Evolutionary conservation across 2,888 invertebrate genomes (phyloP), one percentile per base, ranked within the genome.

Genomic region (Watsonalla cultraria): DNA sequence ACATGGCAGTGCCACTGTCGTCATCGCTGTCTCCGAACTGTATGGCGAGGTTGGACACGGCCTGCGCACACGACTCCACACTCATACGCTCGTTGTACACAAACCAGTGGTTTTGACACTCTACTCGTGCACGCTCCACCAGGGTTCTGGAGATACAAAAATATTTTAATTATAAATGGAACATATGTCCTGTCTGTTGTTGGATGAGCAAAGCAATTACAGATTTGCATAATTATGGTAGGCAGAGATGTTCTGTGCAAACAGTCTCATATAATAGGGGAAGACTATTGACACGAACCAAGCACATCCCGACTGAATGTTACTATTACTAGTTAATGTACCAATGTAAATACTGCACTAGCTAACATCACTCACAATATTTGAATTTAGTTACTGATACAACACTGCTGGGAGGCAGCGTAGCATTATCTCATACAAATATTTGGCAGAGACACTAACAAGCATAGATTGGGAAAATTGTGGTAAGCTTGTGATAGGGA

Each of bases 31-130:
- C 99, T 9, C 99, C 99, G 90, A 99, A 99, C 79, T 98, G 98
- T 76, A 99, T 97, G n/a, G 99, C 99, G 69, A 99, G 90, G 84
- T 99, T 99, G 46, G 99, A 99, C 0, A 99, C 99, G 5, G 99
- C 98, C 84, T 99, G 99, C 0, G 99, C 98, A 66, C 99, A 98
- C 7, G 98, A 99, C 86, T 99, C 99, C 5, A 99, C 97, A 4
- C 94, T 95, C 98, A 99, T 99, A 61, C 94, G 94, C 88, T 99
- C 98, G 74, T 99, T 97, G 90, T 98, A 99, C 45, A 97, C 95
- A 84, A 99, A 99, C 98, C 99, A 99, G 82, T 99, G 98, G 81
- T 98, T 98, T 86, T 98, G 98, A 76, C 98, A 97, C 87, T 99
- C 99, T 0, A 98, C 95, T 60, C 99, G 94, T 13, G 99, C 99